A percentile compares a stretch with the other conserved stretches of the same genome.
Evolutionary conservation across 2,113 vertebrate genomes (phyloP).

Genomic region (Aldabrachelys gigantea): DNA sequence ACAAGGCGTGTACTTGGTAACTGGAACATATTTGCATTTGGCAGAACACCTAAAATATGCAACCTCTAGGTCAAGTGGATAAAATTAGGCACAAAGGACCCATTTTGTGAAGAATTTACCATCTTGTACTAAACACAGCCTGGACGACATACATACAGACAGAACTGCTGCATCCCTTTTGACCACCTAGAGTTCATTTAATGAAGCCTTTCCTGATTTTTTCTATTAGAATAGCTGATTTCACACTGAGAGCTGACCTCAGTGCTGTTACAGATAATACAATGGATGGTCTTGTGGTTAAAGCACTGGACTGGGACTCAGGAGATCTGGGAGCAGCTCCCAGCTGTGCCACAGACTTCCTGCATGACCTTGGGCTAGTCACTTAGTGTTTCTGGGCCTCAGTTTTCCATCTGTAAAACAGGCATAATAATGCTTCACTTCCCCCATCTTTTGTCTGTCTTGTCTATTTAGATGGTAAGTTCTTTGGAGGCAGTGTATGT

Average conservation of each 20-base stretch:
- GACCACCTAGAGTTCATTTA: background rate
- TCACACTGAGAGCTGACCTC: background rate
- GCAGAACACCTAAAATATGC: constrained; percentile 21
- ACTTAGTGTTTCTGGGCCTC: constrained; percentile 13
- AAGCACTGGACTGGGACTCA: background rate
- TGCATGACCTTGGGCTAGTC: constrained; percentile 9
- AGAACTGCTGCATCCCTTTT: background rate
- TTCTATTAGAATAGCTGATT: background rate
- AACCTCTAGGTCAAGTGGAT: constrained; percentile 36
- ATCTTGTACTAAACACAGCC: background rate
- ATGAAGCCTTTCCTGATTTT: background rate
- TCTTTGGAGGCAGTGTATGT: background rate
- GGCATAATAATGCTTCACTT: background rate
- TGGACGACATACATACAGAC: background rate
- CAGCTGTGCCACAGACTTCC: background rate
- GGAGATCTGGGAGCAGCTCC: constrained; percentile 25
- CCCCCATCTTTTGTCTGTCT: background rate
- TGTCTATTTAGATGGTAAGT: background rate
- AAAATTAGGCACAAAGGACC: constrained; percentile 49
- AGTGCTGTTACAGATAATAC: constrained; percentile 22
- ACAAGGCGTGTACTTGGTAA: background rate
- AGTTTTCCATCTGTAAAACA: constrained; percentile 25
- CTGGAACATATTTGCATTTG: constrained; percentile 27
- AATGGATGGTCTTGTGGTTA: constrained; percentile 18
- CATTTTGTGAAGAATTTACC: constrained; percentile 31